phyloP scores from a whole-genome alignment of 2,888 invertebrate species.

The Anthophora plumipes region DNA sequence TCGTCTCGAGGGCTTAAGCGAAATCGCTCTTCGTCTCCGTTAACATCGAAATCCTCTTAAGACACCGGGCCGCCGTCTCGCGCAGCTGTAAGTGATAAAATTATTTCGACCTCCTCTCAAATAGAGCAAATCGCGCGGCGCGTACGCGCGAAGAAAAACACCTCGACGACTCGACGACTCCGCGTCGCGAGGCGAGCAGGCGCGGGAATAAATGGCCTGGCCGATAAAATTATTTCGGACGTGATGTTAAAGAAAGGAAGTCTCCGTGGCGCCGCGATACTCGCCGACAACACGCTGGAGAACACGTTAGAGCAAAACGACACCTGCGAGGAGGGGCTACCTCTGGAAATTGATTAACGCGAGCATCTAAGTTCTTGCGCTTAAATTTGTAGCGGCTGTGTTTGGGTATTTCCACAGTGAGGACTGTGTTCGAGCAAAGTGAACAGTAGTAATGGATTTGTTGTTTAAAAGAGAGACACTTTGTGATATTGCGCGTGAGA shows the following conservation, averaged over 20 bases:
- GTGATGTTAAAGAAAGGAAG: slow-evolving; percentile 67
- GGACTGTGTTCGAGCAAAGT: background rate
- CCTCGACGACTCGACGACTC: slow-evolving; percentile 18
- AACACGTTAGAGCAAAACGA: slow-evolving; percentile 6
- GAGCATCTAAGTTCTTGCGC: background rate
- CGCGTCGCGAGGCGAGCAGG: slow-evolving; percentile 15
- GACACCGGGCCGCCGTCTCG: slow-evolving; percentile 51
- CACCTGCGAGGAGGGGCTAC: background rate
- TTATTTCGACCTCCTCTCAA: slow-evolving; percentile 73
- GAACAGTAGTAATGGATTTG: background rate
- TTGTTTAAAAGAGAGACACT: background rate
- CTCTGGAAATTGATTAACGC: slow-evolving; percentile 21
- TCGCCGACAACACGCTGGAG: slow-evolving; percentile 3
- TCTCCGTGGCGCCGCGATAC: slow-evolving; percentile 29
- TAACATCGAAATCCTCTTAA: slow-evolving; percentile 73
- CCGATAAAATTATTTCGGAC: slow-evolving; percentile 71
- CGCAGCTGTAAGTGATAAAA: slow-evolving; percentile 75
- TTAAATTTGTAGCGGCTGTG: background rate
- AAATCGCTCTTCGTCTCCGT: slow-evolving; percentile 75
- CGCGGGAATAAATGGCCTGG: slow-evolving; percentile 58
- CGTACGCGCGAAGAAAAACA: slow-evolving; percentile 46
- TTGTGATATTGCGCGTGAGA: too few species aligned
- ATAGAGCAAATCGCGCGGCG: slow-evolving; percentile 63
- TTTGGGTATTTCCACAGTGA: background rate
- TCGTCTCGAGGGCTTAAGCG: slow-evolving; percentile 67